Percentiles rank a stretch among this genome's conserved stretches.
These are phyloP conservation scores for Nowickia ferox DNA, from an alignment of 2,888 invertebrate genomes.

Conservation along the genomic window DNA sequence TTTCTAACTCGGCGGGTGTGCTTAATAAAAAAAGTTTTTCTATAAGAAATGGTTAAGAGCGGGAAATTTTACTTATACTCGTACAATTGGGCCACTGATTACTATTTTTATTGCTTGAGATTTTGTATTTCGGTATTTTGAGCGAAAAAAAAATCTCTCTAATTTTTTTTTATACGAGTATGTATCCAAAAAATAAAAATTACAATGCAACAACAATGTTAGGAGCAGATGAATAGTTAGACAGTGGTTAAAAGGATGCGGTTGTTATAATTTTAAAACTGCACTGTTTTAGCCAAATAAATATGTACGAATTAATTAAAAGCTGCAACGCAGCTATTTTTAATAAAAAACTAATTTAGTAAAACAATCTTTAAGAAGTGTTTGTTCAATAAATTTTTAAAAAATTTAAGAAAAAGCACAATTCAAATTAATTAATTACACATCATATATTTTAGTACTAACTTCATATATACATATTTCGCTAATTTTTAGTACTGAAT, in stretches of 20 bases:
- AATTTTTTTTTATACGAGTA: constrained; percentile 73
- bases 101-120: constrained; percentile 82
- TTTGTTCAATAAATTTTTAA: too few species aligned
- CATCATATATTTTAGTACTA: too few species aligned
- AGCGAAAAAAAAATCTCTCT: constrained; percentile 28
- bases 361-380: too few species aligned
- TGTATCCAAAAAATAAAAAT: constrained; percentile 51
- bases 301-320: too few species aligned
- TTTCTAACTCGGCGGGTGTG: constrained; percentile 81
- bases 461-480: too few species aligned
- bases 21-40: constrained; percentile 29
- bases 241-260: constrained; percentile 10
- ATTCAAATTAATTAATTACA: too few species aligned
- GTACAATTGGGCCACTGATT: constrained; percentile 78
- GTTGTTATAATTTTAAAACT: not conserved
- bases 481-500: too few species aligned
- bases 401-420: too few species aligned
- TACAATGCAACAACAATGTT: constrained; percentile 39
- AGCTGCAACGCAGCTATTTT: too few species aligned
- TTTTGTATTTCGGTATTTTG: constrained; percentile 35
- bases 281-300: too few species aligned
- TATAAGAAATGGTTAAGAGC: constrained; percentile 29
- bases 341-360: too few species aligned
- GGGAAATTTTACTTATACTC: constrained; percentile 41
- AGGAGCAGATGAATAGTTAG: constrained; percentile 23